Base-by-base conservation (phyloP, 2,888 invertebrate genomes). In the Acronicta leporina region DNA sequence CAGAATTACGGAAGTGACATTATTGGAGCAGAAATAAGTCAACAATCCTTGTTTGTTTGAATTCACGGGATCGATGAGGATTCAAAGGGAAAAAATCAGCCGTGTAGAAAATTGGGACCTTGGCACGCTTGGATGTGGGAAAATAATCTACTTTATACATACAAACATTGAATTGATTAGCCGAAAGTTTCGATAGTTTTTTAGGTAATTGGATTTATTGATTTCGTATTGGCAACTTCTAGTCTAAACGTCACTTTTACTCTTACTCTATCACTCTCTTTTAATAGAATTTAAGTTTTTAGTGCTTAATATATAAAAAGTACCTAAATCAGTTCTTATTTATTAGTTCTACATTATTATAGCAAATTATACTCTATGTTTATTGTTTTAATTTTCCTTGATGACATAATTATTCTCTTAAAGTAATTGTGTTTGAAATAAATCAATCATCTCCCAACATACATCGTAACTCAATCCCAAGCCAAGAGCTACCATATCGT, bases 31-130 rank as follows among this genome's bases (percentile, higher is more conserved):
- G 69, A 79, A 79, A 68, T 49, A 71, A 75, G 78, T 75, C 75
- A 79, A 79, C 77, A 77, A 79, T 79, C 52, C 70, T 52, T 73
- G 73, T 79, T 79, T 79, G 79, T 79, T 79, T 70, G 71, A 77
- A 67, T 75, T 67, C 66, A 67, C 56, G 64, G 63, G 64, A 54
- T 61, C 65, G 71, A 45, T 43, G 55, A 62, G 62, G 68, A 75
- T 75, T 67, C 64, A 68, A 68, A 63, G 57, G 57, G 70, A 68
- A 69, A 68, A 72, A 75, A 67, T 64, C 75, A 69, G 75, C 68
- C 64, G 68, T 60, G 72, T 70, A 68, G 71, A 68, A 79, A 79
- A 77, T 75, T 73, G 73, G 63, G 67, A 59, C 58, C 59, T 59
- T 63, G 54, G 51, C 59, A 60, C 59, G 55, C 63, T 70, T 55